Base-by-base conservation (phyloP, 2,113 vertebrate genomes). In the Etheostoma spectabile region DNA sequence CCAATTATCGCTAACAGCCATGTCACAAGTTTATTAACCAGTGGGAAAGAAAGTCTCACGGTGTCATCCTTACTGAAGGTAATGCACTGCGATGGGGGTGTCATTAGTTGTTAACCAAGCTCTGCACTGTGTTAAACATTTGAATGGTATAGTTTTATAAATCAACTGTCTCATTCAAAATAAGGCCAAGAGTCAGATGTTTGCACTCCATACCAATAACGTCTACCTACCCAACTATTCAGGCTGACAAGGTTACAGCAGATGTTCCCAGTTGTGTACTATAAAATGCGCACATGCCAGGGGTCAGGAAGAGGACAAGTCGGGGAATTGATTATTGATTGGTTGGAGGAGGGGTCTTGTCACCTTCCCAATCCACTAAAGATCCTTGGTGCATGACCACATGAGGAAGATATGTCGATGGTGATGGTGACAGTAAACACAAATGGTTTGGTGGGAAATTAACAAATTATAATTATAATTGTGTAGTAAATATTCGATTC, bases 251-350 rank as follows among this genome's bases (percentile, higher is more conserved):
- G 8, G 24, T 57, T 42, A 14, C 38, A 59, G 16, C 22, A 27
- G 11, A 16, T 12, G 52, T 55, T 55, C 7, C 21, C 14, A 70
- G 27, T 4, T 68, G 68, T 72, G 51, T 19, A 24, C n/a, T 35
- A n/a, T 27, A 42, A 42, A 42, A 42, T 22, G 45, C 30, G 30
- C 19, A 38, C 19, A 51, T 15, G 62, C n/a, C 5, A 27, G 21
- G 24, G 68, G 64, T 78, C 75, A 87, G 1, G 7, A 22, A 64
- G 18, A 56, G 79, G 77, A 83, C 79, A 56, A 51, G 18, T 56
- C 38, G 48, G 18, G 8, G 8, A 69, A 53, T 86, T n/a, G 68
- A 77, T 87, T 80, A 91, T 85, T 86, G 77, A 90, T 79, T 74
- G 49, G 61, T 46, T 45, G 70, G 69, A 45, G 84, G 73, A 63